phyloP scores from a whole-genome alignment of 2,797 vertebrate species.

The Alfaro cultratus region DNA sequence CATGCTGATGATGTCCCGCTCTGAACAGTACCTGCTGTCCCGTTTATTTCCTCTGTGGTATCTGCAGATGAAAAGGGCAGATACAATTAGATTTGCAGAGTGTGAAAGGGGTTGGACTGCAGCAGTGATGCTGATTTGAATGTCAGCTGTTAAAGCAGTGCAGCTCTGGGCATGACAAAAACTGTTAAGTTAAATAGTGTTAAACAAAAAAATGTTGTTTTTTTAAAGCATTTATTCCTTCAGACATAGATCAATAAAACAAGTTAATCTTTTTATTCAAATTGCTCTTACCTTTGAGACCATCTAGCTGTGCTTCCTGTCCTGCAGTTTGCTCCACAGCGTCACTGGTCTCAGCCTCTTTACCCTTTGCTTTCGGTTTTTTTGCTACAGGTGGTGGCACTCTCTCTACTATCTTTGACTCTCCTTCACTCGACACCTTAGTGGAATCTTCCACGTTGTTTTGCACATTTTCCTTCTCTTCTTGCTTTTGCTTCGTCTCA shows the following conservation, averaged over 20 bases:
- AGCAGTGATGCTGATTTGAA: neutral
- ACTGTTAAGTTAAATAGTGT: neutral
- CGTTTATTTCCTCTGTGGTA: conserved; percentile 60
- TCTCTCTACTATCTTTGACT: conserved; percentile 79
- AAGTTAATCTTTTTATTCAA: neutral
- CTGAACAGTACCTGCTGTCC: conserved; percentile 63
- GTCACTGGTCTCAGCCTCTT: conserved; percentile 58
- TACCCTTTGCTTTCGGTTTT: conserved; percentile 82
- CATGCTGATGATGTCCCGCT: conserved; percentile 40
- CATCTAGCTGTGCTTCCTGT: conserved; percentile 70
- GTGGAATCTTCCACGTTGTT: conserved; percentile 82
- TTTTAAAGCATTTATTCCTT: neutral
- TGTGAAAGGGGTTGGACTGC: neutral
- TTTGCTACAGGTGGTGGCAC: conserved; percentile 92
- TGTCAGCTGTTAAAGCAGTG: neutral
- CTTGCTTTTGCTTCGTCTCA: conserved; percentile 78
- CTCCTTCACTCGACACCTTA: conserved; percentile 58
- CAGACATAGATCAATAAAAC: neutral
- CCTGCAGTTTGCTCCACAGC: conserved; percentile 70
- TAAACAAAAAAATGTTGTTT: neutral
- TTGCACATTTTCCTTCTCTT: conserved; percentile 78
- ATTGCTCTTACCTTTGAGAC: conserved; percentile 60
- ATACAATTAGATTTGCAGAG: neutral
- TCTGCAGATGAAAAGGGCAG: conserved; percentile 47
- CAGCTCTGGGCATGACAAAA: neutral